A percentile compares a stretch with the other conserved stretches of the same genome.
Conservation (phyloP, 2,888 invertebrate species). For the Desoria tigrina region DNA sequence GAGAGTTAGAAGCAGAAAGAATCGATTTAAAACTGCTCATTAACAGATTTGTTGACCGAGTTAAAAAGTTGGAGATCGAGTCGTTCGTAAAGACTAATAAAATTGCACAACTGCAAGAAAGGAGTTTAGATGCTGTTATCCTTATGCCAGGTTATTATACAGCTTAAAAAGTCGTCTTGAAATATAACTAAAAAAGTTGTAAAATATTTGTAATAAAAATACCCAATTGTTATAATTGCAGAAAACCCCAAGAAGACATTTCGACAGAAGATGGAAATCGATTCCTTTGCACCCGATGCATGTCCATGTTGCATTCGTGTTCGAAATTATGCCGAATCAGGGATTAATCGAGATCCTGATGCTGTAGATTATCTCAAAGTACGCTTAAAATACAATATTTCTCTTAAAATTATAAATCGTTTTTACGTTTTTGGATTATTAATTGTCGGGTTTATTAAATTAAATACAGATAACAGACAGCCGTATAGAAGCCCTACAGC, state of each 20-base stretch:
- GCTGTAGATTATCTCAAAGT: slow-evolving; percentile 50
- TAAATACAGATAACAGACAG: slow-evolving; percentile 44
- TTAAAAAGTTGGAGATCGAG: slow-evolving; percentile 8
- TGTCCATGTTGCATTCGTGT: slow-evolving; percentile 48
- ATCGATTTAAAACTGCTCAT: slow-evolving; percentile 48
- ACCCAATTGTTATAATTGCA: too few species aligned
- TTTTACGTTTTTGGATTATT: background rate
- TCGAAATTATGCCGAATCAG: slow-evolving; percentile 46
- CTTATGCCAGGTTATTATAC: background rate
- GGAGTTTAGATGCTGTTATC: slow-evolving; percentile 36
- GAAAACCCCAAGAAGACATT: background rate
- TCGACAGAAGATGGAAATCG: background rate
- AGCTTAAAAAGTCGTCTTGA: slow-evolving; percentile 4
- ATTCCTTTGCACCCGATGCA: slow-evolving; percentile 23
- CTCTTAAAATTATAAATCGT: background rate
- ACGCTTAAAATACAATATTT: too few species aligned
- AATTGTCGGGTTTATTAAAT: background rate
- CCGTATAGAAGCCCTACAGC: slow-evolving; percentile 50
- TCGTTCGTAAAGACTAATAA: background rate
- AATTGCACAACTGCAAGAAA: slow-evolving; percentile 15
- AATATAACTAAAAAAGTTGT: too few species aligned
- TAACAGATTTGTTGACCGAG: slow-evolving; percentile 44
- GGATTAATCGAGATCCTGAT: slow-evolving; percentile 37
- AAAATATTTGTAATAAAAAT: too few species aligned
- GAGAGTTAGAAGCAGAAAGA: slow-evolving; percentile 49